phyloP scores from a whole-genome alignment of 2,113 vertebrate species.

The Cnemophilus loriae region DNA sequence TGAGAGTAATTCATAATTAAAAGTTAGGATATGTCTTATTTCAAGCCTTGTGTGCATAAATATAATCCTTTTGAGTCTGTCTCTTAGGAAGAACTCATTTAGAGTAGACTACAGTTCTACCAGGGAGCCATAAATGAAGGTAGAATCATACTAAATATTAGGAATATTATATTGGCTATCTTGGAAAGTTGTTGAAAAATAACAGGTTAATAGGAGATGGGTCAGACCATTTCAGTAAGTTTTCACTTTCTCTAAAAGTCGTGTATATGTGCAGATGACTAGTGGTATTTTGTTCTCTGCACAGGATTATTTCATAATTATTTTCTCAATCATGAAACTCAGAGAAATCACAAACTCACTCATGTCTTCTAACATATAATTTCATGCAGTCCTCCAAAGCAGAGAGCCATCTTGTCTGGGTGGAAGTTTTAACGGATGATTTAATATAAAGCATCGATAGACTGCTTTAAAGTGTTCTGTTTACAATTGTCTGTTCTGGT shows the following conservation, averaged over 20 bases:
- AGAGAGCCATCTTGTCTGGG: neutral
- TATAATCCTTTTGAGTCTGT: constrained; percentile 44
- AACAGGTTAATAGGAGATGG: neutral
- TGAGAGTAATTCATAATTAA: constrained; percentile 67
- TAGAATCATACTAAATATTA: constrained; percentile 42
- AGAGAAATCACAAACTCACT: neutral
- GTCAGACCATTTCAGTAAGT: neutral
- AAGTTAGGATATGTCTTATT: constrained; percentile 55
- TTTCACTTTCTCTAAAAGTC: neutral
- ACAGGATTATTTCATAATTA: neutral
- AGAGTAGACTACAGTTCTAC: constrained; percentile 21
- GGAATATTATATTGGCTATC: neutral
- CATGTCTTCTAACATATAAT: neutral
- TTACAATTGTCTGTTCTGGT: neutral
- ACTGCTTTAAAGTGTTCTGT: constrained; percentile 9
- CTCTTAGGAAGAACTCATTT: constrained; percentile 60
- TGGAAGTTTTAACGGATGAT: neutral
- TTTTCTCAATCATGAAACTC: neutral
- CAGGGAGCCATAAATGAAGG: constrained; percentile 42
- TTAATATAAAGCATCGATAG: constrained; percentile 1
- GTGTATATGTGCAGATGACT: neutral
- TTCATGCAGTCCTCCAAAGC: neutral
- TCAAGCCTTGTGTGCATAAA: constrained; percentile 50
- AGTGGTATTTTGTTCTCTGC: neutral
- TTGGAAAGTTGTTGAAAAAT: constrained; percentile 44